A percentile compares a stretch with the other conserved stretches of the same genome.
These are phyloP conservation scores for Girardinus metallicus DNA, from an alignment of 2,797 vertebrate species.

Conservation along the genomic window DNA sequence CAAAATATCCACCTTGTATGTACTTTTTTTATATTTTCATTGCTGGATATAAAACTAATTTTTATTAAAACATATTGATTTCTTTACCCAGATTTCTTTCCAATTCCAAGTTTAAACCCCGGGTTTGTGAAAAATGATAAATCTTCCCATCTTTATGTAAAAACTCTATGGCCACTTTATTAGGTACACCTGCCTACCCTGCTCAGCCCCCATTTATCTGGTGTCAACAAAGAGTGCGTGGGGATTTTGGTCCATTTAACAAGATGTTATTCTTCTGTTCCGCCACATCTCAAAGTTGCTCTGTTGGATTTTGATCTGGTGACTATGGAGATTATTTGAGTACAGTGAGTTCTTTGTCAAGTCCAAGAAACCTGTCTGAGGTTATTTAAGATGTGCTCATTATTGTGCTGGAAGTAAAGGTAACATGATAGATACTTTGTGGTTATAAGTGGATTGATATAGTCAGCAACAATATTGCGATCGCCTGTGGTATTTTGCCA, in stretches of 20 bases:
- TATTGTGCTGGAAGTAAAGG: neutral
- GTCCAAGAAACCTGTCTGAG: neutral
- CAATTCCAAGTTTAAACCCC: neutral
- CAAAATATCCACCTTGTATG: conserved; percentile 22
- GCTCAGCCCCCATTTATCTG: neutral
- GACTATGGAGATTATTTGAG: neutral
- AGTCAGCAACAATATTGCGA: neutral
- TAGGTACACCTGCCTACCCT: neutral
- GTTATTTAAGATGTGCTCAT: neutral
- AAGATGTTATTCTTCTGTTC: neutral
- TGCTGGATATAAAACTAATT: neutral
- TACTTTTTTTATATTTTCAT: conserved; percentile 21
- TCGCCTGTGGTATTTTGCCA: neutral
- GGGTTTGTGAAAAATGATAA: neutral
- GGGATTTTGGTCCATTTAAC: neutral
- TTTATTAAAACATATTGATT: neutral
- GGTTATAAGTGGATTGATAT: neutral
- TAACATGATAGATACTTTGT: neutral
- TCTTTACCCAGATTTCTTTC: neutral
- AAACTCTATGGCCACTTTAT: neutral
- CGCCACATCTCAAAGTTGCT: neutral
- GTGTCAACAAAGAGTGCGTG: neutral
- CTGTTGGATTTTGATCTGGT: neutral
- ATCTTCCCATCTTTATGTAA: neutral
- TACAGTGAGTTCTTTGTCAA: neutral